These are phyloP conservation scores for Nothobranchius furzeri DNA, from an alignment of 2,113 vertebrate genomes.

Conservation along the genomic window DNA sequence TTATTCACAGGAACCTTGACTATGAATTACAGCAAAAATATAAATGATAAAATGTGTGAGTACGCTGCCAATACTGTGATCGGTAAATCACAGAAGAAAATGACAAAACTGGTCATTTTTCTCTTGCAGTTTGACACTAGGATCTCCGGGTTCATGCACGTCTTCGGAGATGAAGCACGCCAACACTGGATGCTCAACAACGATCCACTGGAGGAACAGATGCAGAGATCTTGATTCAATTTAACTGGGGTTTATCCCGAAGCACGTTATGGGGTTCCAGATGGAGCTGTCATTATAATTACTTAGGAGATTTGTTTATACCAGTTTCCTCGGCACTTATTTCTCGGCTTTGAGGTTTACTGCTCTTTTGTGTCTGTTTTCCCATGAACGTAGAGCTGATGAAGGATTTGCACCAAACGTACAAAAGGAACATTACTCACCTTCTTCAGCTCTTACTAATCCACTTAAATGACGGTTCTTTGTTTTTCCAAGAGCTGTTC, in stretches of 20 bases:
- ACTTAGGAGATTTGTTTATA: constrained; percentile 1
- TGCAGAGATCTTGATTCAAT: not conserved
- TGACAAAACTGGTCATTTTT: constrained; percentile 1
- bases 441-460: constrained; percentile 23
- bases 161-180: constrained; percentile 21
- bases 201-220: constrained; percentile 13
- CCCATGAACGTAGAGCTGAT: not conserved
- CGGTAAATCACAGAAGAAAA: not conserved
- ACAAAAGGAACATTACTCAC: not conserved
- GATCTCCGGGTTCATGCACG: not conserved
- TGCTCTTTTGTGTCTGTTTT: constrained; percentile 13
- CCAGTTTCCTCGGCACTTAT: constrained; percentile 8
- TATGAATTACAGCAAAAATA: too few relatives aligned
- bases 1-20: constrained; percentile 5
- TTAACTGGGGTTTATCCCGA: constrained; percentile 28
- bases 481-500: too few relatives aligned
- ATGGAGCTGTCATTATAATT: constrained; percentile 13
- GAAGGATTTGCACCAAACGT: constrained; percentile 8
- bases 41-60: too few relatives aligned
- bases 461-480: not conserved
- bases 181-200: constrained; percentile 22
- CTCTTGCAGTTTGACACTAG: constrained; percentile 11
- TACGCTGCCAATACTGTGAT: too few relatives aligned
- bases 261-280: constrained; percentile 29
- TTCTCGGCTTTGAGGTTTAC: constrained; percentile 26